Percentiles rank a stretch among this genome's conserved stretches.
These are phyloP conservation scores for Tilapia sparmanii DNA, from an alignment of 2,113 vertebrate species.

Conservation along the genomic window DNA sequence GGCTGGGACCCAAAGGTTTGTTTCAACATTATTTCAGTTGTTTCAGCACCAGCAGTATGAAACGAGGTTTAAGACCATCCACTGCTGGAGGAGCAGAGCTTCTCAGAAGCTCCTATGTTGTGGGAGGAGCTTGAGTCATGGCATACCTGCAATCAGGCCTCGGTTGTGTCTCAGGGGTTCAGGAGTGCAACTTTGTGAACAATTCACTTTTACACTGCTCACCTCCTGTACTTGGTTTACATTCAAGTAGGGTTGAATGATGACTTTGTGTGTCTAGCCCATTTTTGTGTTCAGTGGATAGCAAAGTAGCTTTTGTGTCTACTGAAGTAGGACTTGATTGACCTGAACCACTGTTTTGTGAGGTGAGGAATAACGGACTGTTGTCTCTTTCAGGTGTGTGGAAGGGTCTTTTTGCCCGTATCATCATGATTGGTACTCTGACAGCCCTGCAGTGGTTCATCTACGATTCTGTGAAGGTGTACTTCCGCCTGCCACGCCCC, in stretches of 20 bases:
- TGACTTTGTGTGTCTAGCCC: neutral
- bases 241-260: neutral
- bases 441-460: constrained; percentile 99
- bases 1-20: constrained; percentile 85
- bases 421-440: constrained; percentile 99
- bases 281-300: neutral
- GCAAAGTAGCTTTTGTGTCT: neutral
- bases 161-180: neutral
- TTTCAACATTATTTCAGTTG: neutral
- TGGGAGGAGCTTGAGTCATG: constrained; percentile 93
- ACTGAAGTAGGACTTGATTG: neutral
- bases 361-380: neutral
- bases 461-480: constrained; percentile 98
- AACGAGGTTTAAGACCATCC: constrained; percentile 60
- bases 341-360: neutral
- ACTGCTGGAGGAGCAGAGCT: constrained; percentile 82
- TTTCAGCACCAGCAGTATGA: neutral
- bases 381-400: constrained; percentile 82
- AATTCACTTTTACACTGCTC: neutral
- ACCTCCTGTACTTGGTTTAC: neutral
- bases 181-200: neutral
- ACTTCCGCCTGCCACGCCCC: constrained; percentile 95
- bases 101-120: constrained; percentile 84
- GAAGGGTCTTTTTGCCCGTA: constrained; percentile 96
- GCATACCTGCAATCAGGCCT: neutral